Evolutionary conservation across 2,113 vertebrate genomes (phyloP).

Genomic region (Sinocyclocheilus maitianheensis): DNA sequence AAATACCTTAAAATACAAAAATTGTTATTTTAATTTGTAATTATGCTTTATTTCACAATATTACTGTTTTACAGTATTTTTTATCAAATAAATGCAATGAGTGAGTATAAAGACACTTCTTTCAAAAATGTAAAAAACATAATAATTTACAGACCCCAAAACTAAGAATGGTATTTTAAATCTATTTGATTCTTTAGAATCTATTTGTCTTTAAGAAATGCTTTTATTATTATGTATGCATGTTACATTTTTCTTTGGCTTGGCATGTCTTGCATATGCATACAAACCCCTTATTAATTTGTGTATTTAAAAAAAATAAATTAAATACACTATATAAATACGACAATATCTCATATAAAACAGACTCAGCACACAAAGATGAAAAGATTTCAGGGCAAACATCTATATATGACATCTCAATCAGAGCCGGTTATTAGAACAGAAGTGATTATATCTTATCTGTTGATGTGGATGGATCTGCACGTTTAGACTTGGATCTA

Average conservation of each 20-base stretch:
- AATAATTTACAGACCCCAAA: neutral
- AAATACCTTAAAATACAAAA: no score
- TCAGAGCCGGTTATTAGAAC: conserved; percentile 25
- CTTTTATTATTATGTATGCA: neutral
- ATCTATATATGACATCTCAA: neutral
- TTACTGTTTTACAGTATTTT: no score
- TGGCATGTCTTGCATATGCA: neutral
- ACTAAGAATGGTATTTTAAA: neutral
- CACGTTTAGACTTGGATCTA: conserved; percentile 35
- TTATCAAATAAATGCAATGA: no score
- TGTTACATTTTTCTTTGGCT: neutral
- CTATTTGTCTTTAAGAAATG: neutral
- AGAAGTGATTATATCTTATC: conserved; percentile 37
- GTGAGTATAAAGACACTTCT: no score
- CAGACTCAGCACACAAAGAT: conserved; percentile 8
- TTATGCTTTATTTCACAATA: no score
- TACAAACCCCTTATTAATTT: neutral
- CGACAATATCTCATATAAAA: neutral
- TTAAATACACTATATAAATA: neutral
- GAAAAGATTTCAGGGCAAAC: conserved; percentile 31
- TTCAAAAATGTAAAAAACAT: neutral
- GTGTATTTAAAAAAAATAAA: neutral
- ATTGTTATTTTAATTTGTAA: no score
- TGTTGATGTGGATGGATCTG: conserved; percentile 25
- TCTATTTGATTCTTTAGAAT: neutral